Conservation (phyloP, 2,888 invertebrate species). For the Apamea anceps region DNA sequence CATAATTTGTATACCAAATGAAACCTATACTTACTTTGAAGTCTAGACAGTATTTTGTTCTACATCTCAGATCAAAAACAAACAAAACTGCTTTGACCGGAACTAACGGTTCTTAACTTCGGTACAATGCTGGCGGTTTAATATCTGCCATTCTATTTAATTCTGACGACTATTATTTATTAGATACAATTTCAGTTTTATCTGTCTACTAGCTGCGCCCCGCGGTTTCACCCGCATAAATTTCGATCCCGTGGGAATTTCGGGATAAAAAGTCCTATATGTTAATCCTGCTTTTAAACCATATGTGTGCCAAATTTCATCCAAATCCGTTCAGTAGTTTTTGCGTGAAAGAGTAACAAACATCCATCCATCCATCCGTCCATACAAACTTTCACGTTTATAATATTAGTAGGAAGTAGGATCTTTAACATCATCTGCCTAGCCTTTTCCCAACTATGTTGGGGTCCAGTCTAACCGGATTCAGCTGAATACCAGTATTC, state of each 20-base stretch:
- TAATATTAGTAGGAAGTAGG: too few relatives aligned
- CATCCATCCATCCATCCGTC: too few relatives aligned
- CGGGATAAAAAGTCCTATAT: too few relatives aligned
- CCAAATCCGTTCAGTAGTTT: too few relatives aligned
- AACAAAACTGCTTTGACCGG: conserved; percentile 32
- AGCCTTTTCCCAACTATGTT: background rate
- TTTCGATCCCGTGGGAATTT: too few relatives aligned
- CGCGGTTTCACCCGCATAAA: too few relatives aligned
- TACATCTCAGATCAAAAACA: conserved; percentile 30
- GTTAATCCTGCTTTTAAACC: too few relatives aligned
- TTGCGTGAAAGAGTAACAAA: too few relatives aligned
- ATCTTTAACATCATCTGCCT: background rate
- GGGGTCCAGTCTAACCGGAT: background rate
- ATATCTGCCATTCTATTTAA: conserved; percentile 21
- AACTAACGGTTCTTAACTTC: conserved; percentile 23
- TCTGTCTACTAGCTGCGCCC: background rate
- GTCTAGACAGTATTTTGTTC: conserved; percentile 13
- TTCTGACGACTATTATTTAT: conserved; percentile 15
- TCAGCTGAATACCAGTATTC: background rate
- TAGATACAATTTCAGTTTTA: background rate
- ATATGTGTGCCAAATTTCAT: too few relatives aligned
- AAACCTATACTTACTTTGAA: background rate
- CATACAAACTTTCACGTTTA: too few relatives aligned
- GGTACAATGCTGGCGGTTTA: background rate
- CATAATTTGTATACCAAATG: background rate